Evolutionary conservation across 2,113 vertebrate species (phyloP).

Genomic region (Epinephelus cyanopodus): DNA sequence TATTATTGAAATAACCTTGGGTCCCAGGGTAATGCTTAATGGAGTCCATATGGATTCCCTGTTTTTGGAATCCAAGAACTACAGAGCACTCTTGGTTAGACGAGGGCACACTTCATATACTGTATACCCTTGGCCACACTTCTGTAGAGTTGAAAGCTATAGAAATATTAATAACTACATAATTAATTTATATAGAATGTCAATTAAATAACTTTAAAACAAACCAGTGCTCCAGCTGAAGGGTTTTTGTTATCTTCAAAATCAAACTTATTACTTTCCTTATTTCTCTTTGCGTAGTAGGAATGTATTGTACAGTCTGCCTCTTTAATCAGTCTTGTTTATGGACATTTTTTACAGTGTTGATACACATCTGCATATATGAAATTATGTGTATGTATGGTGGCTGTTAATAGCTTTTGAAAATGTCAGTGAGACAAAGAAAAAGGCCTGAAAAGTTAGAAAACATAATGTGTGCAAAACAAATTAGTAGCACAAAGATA

Average conservation of each 20-base stretch:
- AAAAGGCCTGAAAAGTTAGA: background rate
- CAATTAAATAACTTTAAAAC: background rate
- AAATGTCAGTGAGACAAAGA: conserved; percentile 1
- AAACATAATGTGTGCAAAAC: background rate
- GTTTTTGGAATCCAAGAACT: background rate
- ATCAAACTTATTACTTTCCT: no score
- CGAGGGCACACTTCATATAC: background rate
- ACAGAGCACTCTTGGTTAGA: background rate
- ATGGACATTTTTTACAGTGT: background rate
- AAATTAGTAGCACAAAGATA: conserved; percentile 10
- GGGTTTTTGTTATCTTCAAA: no score
- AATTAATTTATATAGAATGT: background rate
- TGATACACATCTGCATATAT: background rate
- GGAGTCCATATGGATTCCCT: conserved; percentile 35
- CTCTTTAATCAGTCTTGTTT: background rate
- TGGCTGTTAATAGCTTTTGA: background rate
- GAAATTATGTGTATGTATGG: background rate
- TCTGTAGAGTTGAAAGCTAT: background rate
- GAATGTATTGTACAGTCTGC: background rate
- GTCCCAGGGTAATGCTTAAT: conserved; percentile 26
- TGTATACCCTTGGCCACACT: background rate
- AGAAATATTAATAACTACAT: no score
- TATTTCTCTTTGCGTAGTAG: background rate
- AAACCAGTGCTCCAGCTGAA: no score
- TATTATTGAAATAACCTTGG: conserved; percentile 32